Evolutionary conservation across 2,113 vertebrate genomes (phyloP).

Genomic region (Corythornis madagascariensis): DNA sequence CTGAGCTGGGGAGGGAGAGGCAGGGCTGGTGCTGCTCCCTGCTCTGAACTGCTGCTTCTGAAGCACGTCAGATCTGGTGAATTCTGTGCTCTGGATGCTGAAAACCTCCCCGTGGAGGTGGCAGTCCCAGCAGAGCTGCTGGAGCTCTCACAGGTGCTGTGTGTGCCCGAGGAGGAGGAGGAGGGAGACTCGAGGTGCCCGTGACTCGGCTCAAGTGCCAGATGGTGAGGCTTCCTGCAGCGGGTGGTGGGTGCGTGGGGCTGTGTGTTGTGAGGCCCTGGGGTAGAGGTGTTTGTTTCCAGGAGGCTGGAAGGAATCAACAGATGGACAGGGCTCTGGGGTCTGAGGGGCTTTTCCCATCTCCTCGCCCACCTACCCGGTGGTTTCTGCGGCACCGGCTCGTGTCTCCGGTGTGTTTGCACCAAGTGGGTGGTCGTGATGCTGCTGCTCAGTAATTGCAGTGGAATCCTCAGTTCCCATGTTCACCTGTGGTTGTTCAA

Average conservation of each 20-base stretch:
- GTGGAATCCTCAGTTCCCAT: background rate
- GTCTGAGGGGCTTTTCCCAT: background rate
- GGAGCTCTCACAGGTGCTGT: rapidly evolving
- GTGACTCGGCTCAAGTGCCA: background rate
- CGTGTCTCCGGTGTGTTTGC: background rate
- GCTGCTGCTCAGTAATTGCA: background rate
- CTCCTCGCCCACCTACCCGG: background rate
- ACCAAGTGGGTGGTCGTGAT: background rate
- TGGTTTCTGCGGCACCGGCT: background rate
- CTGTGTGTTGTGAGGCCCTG: rapidly evolving
- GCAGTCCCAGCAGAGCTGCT: background rate
- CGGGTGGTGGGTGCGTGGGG: rapidly evolving
- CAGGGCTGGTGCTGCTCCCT: background rate
- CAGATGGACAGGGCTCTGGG: background rate
- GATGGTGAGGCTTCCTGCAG: background rate
- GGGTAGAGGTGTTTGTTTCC: background rate
- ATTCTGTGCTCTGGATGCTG: background rate
- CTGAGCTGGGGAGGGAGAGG: background rate
- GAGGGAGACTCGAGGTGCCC: background rate
- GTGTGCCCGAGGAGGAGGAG: background rate
- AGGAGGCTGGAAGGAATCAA: background rate
- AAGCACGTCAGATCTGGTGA: rapidly evolving
- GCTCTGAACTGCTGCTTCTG: too few species aligned
- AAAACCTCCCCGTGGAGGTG: background rate
- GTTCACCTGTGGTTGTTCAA: background rate